Base-by-base conservation (phyloP, 2,113 vertebrate species). In the Eolophus roseicapilla region DNA sequence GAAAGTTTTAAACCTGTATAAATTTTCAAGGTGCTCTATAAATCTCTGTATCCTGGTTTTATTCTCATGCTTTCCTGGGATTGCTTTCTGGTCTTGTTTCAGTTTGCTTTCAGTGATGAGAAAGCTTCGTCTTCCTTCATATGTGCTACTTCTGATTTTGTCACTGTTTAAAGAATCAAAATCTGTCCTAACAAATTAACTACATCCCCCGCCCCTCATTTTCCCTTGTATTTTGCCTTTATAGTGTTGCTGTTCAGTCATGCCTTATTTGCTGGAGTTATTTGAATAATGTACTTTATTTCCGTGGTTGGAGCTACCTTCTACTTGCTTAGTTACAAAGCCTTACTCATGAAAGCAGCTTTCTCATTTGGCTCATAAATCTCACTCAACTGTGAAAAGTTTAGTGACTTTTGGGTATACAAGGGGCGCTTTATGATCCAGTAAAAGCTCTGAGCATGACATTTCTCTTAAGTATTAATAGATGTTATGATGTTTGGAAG, bases 401-500 rank as follows among this genome's bases (percentile, higher is more conserved):
- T 82, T 67, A 82, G 55, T 64, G 85, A 47, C 33, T 39, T 83
- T 63, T 78, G 31, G 33, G 11, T 73, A 17, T 82, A 60, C 33
- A 62, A 87, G 49, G 33, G 24, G 52, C 87, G 29, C 7, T 88
- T 60, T 57, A 64, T 55, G 90, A 80, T 83, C 53, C 59, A 77
- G 60, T 84, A 86, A 92, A 88, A 91, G 17, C 62, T 77, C 70
- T 73, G 82, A 96, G 68, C n/a, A 71, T 62, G 93, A n/a, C 76
- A 82, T 82, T 46, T 95, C 85, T 90, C 74, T 46, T 5, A 92
- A 92, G 59, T 47, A 50, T 46, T 86, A 95, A 52, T 68, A 95
- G 82, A 93, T 92, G 59, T 93, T 94, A 76, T 5, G 50, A n/a
- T 95, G 67, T 88, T 96, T 83, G 79, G 67, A 93, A 93, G 79